phyloP scores from a whole-genome alignment of 2,888 invertebrate species.

The Rutpela maculata region DNA sequence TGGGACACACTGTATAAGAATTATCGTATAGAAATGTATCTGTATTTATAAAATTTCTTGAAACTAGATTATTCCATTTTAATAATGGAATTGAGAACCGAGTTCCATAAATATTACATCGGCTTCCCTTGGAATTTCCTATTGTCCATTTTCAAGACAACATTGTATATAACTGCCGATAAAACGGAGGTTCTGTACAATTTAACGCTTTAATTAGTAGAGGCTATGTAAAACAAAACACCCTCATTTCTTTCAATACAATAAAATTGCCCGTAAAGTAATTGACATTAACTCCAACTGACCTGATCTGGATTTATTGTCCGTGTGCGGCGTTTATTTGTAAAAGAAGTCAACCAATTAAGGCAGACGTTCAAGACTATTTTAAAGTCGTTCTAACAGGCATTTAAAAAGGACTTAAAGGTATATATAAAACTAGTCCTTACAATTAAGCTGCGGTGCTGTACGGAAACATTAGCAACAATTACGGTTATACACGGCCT shows the following conservation, averaged over 20 bases:
- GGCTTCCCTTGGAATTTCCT: too few relatives aligned
- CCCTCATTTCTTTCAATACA: slow-evolving; percentile 4
- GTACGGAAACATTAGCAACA: slow-evolving; percentile 60
- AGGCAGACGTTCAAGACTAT: slow-evolving; percentile 52
- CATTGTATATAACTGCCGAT: not conserved
- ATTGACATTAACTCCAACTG: slow-evolving; percentile 38
- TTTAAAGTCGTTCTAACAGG: slow-evolving; percentile 46
- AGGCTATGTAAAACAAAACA: not conserved
- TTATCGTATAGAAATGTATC: not conserved
- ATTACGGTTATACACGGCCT: slow-evolving; percentile 58
- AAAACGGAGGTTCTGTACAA: not conserved
- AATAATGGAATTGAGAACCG: too few relatives aligned
- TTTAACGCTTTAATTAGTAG: not conserved
- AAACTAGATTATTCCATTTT: not conserved
- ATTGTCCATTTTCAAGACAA: too few relatives aligned
- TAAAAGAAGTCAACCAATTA: slow-evolving; percentile 55
- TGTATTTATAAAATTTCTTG: not conserved
- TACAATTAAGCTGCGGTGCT: slow-evolving; percentile 57
- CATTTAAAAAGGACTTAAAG: slow-evolving; percentile 53
- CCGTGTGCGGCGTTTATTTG: slow-evolving; percentile 46
- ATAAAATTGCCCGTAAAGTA: slow-evolving; percentile 1
- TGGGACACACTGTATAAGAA: too few relatives aligned
- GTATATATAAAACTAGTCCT: slow-evolving; percentile 57
- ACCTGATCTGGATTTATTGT: slow-evolving; percentile 50
- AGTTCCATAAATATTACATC: too few relatives aligned